Conservation (phyloP, 2,888 invertebrate genomes). For the Dimorphilus gyrociliatus region DNA sequence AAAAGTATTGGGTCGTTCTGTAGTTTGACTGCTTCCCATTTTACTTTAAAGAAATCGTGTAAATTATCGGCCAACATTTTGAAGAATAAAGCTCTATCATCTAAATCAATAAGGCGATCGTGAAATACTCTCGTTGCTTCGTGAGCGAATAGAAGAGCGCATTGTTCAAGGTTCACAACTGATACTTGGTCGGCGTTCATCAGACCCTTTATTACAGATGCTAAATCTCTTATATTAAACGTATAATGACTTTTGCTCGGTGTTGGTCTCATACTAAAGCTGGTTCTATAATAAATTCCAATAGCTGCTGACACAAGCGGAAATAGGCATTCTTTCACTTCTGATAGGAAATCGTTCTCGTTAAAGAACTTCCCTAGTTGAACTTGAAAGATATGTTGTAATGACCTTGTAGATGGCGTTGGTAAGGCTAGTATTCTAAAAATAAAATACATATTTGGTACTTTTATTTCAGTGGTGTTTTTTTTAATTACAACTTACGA, state of each 20-base stretch:
- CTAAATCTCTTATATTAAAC: slow-evolving; percentile 35
- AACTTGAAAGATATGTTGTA: slow-evolving; percentile 37
- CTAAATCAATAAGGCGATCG: slow-evolving; percentile 25
- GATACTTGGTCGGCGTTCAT: slow-evolving; percentile 29
- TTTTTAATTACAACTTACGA: slow-evolving; percentile 17
- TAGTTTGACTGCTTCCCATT: slow-evolving; percentile 26
- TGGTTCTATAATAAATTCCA: slow-evolving; percentile 33
- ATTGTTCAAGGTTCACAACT: slow-evolving; percentile 28
- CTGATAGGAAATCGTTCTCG: slow-evolving; percentile 32
- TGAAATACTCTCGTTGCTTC: slow-evolving; percentile 35
- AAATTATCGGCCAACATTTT: slow-evolving; percentile 29
- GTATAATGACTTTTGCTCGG: slow-evolving; percentile 37
- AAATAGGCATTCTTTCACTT: slow-evolving; percentile 28
- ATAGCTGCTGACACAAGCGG: slow-evolving; percentile 32
- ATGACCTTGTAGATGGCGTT: slow-evolving; percentile 32
- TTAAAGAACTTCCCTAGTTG: slow-evolving; percentile 35
- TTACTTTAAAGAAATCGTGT: slow-evolving; percentile 35
- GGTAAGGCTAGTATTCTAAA: slow-evolving; percentile 33
- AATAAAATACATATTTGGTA: not conserved
- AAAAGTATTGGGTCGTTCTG: slow-evolving; percentile 27
- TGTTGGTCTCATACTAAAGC: slow-evolving; percentile 30
- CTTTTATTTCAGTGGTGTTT: not conserved
- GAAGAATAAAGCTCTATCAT: slow-evolving; percentile 26
- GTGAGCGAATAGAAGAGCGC: slow-evolving; percentile 33
- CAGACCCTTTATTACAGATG: slow-evolving; percentile 34